Evolutionary conservation across 2,797 vertebrate species (phyloP).

Genomic region (Acomys russatus): DNA sequence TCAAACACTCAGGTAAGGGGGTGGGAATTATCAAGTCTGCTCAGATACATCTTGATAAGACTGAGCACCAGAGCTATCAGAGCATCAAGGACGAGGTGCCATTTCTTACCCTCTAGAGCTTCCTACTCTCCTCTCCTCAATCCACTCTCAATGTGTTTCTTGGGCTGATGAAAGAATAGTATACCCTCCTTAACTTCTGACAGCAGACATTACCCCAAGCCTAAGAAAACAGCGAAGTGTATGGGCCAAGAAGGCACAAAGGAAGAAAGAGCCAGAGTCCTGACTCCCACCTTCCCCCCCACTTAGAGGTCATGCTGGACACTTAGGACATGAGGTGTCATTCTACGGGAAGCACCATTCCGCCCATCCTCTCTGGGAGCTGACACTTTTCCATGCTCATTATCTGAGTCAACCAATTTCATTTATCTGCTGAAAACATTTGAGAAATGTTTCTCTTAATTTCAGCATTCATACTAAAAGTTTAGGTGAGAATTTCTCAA

Average conservation of each 20-base stretch:
- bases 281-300: background rate
- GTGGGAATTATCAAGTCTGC: background rate
- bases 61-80: background rate
- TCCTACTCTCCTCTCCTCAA: background rate
- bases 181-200: background rate
- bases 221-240: background rate
- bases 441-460: slow-evolving; percentile 22
- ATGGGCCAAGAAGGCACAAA: background rate
- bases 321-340: background rate
- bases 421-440: background rate
- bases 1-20: background rate
- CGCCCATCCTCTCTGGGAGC: background rate
- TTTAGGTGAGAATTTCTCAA: slow-evolving; percentile 7
- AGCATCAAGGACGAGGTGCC: background rate
- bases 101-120: background rate
- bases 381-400: background rate
- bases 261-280: background rate
- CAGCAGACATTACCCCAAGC: background rate
- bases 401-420: background rate
- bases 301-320: background rate
- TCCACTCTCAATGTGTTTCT: background rate
- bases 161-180: background rate
- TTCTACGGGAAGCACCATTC: background rate
- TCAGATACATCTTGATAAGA: background rate
- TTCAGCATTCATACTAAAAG: slow-evolving; percentile 17